These are phyloP conservation scores for Cinclus cinclus DNA, from an alignment of 2,113 vertebrate species.

Conservation along the genomic window DNA sequence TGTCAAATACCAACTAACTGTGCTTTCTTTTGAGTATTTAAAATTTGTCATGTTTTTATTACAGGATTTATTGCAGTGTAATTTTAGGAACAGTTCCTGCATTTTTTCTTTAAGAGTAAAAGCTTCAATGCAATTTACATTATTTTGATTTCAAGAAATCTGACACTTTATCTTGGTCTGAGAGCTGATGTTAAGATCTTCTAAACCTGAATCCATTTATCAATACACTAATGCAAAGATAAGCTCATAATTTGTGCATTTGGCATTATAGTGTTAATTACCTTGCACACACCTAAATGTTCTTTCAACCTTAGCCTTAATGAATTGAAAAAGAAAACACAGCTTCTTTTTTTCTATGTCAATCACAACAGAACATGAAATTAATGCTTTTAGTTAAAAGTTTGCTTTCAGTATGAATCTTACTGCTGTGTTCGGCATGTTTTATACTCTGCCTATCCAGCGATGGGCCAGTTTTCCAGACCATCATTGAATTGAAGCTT, in stretches of 20 bases:
- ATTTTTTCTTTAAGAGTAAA: neutral
- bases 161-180: neutral
- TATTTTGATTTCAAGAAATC: neutral
- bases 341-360: neutral
- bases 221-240: neutral
- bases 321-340: neutral
- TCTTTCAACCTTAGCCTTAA: neutral
- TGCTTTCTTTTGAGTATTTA: neutral
- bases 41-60: neutral
- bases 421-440: neutral
- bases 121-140: neutral
- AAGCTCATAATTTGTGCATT: neutral
- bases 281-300: neutral
- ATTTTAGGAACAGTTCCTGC: neutral
- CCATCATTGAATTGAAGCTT: neutral
- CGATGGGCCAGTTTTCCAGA: neutral
- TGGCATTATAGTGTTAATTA: neutral
- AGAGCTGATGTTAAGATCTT: neutral
- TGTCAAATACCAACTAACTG: neutral
- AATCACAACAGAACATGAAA: neutral
- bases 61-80: neutral
- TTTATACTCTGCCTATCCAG: neutral
- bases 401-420: neutral
- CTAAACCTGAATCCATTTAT: neutral
- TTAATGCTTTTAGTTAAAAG: neutral